A percentile compares a stretch with the other conserved stretches of the same genome.
Conservation (phyloP, 2,888 invertebrate genomes). For the Amblyjoppa fuscipennis region DNA sequence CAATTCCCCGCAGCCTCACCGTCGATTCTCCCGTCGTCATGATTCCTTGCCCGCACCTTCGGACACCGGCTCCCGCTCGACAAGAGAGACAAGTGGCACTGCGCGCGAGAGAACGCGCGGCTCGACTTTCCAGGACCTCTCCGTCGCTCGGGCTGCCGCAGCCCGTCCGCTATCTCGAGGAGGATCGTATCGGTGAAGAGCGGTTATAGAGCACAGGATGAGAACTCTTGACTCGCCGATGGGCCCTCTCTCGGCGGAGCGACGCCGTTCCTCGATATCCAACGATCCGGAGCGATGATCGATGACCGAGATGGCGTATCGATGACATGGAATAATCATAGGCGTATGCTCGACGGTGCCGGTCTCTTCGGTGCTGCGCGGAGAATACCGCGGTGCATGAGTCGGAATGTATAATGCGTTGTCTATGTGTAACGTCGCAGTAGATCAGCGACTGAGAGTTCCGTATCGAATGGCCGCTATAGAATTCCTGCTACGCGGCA, state of each 20-base stretch:
- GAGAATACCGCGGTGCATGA: not conserved
- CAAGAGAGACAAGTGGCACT: constrained; percentile 57
- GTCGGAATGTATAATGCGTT: constrained; percentile 36
- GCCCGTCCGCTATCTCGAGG: constrained; percentile 46
- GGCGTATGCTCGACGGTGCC: constrained; percentile 45
- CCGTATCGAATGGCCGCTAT: not conserved
- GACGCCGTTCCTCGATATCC: constrained; percentile 54
- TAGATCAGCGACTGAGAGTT: not conserved
- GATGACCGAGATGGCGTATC: constrained; percentile 74
- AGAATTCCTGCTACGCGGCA: constrained; percentile 17
- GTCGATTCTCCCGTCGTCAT: constrained; percentile 14
- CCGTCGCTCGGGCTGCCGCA: not conserved
- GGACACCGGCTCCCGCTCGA: constrained; percentile 12
- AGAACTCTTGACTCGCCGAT: not conserved
- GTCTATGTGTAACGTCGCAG: not conserved
- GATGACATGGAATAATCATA: constrained; percentile 78
- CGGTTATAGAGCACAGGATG: constrained; percentile 1
- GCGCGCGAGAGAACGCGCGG: constrained; percentile 1
- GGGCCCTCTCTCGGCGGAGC: constrained; percentile 27
- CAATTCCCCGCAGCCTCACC: constrained; percentile 16
- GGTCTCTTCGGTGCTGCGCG: not conserved
- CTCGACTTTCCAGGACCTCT: constrained; percentile 30
- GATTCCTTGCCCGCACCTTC: constrained; percentile 11
- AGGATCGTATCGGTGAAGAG: constrained; percentile 49
- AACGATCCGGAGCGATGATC: constrained; percentile 76